Evolutionary conservation across 2,888 invertebrate genomes (phyloP), one percentile per base, ranked within the genome.

Genomic region (Calephelis perditalis): DNA sequence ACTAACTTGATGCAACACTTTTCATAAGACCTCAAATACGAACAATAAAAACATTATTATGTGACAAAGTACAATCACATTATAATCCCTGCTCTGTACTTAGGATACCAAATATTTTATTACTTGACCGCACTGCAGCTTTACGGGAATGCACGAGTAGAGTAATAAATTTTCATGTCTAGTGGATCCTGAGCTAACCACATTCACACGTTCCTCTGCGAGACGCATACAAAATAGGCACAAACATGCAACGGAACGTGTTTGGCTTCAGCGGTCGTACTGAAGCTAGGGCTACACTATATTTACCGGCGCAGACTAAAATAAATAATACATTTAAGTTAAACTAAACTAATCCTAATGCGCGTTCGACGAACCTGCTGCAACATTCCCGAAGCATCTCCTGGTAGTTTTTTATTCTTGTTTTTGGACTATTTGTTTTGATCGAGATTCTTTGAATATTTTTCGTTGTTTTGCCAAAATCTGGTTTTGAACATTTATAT

Each of bases 271-370:
- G 37, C 36, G 12, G 12, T 36, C 58, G 43, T 46, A 54, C 52
- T 11, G 52, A 54, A 35, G 36, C 11, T 11, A 54, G 52, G 52
- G 52, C 52, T 36, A 11, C 36, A 52, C 69, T 73, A 72, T 71
- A 74, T 73, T 72, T 70, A 76, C 71, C 67, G 67, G 73, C 76
- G 73, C 74, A 73, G 76, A 79, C 71, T 68, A 71, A 76, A 75
- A 74, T 74, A 77, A 77, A 75, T 73, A 73, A 70, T 66, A 68
- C 68, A 71, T 73, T 73, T 71, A 68, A 72, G 65, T 72, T 68
- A 67, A 71, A 67, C 68, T 71, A 71, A 74, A 67, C 68, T 71
- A 72, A 74, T 72, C 70, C 69, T 61, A 69, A 63, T 61, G 68
- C 59, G 60, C 60, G 70, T 71, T 64, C 69, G 67, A 65, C 71